A percentile compares a stretch with the other conserved stretches of the same genome.
These are phyloP conservation scores for Rhodinocichla rosea DNA, from an alignment of 2,113 vertebrate genomes.

Conservation along the genomic window DNA sequence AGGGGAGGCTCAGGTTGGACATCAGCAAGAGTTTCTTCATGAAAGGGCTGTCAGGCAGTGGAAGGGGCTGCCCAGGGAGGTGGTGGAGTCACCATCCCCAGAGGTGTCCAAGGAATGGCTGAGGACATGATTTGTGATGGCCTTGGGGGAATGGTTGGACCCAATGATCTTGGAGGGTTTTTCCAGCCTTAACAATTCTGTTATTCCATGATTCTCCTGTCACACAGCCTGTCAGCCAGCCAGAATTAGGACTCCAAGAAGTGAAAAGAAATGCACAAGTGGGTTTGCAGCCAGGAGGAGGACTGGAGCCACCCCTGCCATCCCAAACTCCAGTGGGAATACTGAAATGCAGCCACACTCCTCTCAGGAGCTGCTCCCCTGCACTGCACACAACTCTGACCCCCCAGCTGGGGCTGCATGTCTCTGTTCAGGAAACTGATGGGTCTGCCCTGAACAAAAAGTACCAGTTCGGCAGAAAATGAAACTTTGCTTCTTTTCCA, in stretches of 20 bases:
- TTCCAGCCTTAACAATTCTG: not conserved
- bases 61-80: not conserved
- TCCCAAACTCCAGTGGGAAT: not conserved
- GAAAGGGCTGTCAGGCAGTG: not conserved
- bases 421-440: not conserved
- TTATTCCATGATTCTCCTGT: not conserved
- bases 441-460: not conserved
- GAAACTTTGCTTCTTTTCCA: not conserved
- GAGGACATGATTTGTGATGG: not conserved
- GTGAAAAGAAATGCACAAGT: not conserved
- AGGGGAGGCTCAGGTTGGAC: not conserved
- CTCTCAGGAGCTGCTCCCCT: not conserved
- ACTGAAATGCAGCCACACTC: not conserved
- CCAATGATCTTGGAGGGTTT: not conserved
- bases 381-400: not conserved
- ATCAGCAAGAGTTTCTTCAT: not conserved
- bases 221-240: not conserved
- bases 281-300: not conserved
- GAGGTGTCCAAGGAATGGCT: not conserved
- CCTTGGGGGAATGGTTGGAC: not conserved
- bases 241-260: not conserved
- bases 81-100: not conserved
- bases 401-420: not conserved
- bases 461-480: not conserved
- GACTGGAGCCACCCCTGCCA: not conserved